Conservation (phyloP, 64 coral and sea anemone genomes). For the Pocillopora verrucosa region DNA sequence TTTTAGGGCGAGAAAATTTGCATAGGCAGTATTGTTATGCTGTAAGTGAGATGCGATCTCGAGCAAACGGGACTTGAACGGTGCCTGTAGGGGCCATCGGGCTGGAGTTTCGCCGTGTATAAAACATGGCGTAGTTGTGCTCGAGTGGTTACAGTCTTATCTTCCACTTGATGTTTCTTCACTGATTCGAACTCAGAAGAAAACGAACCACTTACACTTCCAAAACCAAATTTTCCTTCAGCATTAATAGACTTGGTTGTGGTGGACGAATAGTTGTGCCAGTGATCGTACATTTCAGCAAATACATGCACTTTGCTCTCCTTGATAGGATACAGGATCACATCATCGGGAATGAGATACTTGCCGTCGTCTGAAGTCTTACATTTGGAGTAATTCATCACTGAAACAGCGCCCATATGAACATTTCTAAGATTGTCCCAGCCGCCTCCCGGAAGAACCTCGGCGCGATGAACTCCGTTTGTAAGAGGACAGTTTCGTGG, state of each 20-base stretch:
- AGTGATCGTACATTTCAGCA: constrained; percentile 81
- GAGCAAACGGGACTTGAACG: too few relatives aligned
- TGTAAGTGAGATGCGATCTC: too few relatives aligned
- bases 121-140: too few relatives aligned
- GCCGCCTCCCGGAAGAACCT: constrained; percentile 79
- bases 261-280: constrained; percentile 73
- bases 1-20: too few relatives aligned
- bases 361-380: constrained; percentile 76
- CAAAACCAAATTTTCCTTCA: constrained; percentile 3
- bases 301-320: constrained; percentile 66
- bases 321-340: constrained; percentile 58
- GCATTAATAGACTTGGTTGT: constrained; percentile 64
- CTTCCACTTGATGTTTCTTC: constrained; percentile 87
- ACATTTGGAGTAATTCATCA: constrained; percentile 83
- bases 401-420: constrained; percentile 73
- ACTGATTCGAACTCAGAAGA: constrained; percentile 66
- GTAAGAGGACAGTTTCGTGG: constrained; percentile 52
- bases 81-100: too few relatives aligned
- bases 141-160: constrained; percentile 75
- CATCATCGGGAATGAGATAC: constrained; percentile 77
- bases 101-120: too few relatives aligned
- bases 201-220: constrained; percentile 59
- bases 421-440: constrained; percentile 93
- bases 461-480: constrained; percentile 47
- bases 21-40: too few relatives aligned